Evolutionary conservation across 2,797 vertebrate species (phyloP).

Genomic region (Pteronotus mesoamericanus): DNA sequence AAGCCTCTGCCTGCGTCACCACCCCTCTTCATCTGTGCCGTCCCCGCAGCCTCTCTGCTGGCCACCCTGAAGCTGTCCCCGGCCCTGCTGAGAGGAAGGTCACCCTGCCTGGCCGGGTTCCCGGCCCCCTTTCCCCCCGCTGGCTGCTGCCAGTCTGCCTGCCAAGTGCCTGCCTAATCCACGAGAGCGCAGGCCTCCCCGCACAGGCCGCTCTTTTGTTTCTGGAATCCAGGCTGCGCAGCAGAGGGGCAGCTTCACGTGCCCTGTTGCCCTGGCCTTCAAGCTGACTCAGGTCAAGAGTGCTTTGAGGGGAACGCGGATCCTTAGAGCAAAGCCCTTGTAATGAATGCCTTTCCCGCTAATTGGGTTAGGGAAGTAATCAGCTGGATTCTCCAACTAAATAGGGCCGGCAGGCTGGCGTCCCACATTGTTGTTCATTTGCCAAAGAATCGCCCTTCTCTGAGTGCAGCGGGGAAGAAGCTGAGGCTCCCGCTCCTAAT

Average conservation of each 20-base stretch:
- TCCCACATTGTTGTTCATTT: not conserved
- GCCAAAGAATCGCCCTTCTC: not conserved
- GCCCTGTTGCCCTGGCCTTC: not conserved
- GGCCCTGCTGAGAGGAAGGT: not conserved
- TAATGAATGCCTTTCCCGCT: not conserved
- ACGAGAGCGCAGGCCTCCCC: not conserved
- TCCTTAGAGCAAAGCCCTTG: not conserved
- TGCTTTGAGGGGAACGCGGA: not conserved
- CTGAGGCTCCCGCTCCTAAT: not conserved
- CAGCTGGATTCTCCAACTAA: not conserved
- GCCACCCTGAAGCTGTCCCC: not conserved
- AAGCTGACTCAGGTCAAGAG: conserved; percentile 6
- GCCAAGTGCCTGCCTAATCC: conserved; percentile 45
- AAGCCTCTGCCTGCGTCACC: not conserved
- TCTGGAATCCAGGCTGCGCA: not conserved
- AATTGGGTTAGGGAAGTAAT: not conserved
- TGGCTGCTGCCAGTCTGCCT: not conserved
- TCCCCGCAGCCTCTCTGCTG: not conserved
- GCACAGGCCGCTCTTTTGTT: conserved; percentile 36
- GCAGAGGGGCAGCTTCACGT: not conserved
- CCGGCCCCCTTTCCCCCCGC: not conserved
- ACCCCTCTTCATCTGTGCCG: not conserved
- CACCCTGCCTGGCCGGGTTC: not conserved
- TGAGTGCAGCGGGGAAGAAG: not conserved
- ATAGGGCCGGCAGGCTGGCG: not conserved